Percentiles rank a stretch among this genome's conserved stretches.
phyloP scores from a whole-genome alignment of 2,113 vertebrate species.

The Perccottus glenii region DNA sequence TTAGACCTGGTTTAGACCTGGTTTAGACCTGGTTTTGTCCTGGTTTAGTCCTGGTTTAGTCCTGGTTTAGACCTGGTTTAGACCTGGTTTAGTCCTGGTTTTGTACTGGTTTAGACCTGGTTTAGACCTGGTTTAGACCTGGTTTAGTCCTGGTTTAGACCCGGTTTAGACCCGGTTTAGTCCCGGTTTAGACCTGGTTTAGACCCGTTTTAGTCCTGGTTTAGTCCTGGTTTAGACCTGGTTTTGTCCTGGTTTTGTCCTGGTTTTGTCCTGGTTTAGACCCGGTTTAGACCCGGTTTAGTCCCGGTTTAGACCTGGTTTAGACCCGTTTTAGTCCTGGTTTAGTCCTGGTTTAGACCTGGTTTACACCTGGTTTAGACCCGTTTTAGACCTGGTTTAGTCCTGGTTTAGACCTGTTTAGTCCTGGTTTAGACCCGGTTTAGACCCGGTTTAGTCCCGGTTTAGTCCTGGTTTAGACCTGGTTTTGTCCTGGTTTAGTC shows the following conservation, averaged over 20 bases:
- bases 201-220: not conserved
- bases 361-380: not conserved
- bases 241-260: not conserved
- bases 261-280: not conserved
- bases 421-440: not conserved
- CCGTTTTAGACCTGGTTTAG: not conserved
- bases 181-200: not conserved
- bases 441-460: not conserved
- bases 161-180: not conserved
- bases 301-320: not conserved
- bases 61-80: too few relatives aligned
- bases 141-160: not conserved
- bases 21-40: too few relatives aligned
- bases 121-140: not conserved
- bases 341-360: not conserved
- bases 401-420: not conserved
- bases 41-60: too few relatives aligned
- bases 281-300: slow-evolving; percentile 1
- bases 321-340: not conserved
- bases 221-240: not conserved
- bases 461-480: not conserved
- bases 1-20: too few relatives aligned
- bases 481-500: not conserved
- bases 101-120: not conserved
- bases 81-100: too few relatives aligned